Conservation (phyloP, 2,888 invertebrate species). For the Drosophila crucigera region DNA sequence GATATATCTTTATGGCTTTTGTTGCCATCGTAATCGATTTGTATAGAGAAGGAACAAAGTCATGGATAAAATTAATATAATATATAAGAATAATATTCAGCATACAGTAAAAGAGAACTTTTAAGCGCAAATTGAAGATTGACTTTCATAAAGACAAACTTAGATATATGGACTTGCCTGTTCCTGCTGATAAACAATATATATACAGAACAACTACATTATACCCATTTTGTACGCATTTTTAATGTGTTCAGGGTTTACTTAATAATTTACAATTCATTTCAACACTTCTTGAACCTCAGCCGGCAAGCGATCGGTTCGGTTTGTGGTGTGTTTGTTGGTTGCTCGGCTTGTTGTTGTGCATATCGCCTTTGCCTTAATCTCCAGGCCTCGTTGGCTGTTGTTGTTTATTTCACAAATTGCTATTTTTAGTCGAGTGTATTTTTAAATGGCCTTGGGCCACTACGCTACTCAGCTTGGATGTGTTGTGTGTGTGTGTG, state of each 20-base stretch:
- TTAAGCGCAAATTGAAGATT: background rate
- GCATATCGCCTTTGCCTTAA: slow-evolving; percentile 64
- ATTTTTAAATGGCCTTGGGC: slow-evolving; percentile 82
- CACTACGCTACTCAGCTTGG: slow-evolving; percentile 18
- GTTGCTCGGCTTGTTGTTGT: slow-evolving; percentile 41
- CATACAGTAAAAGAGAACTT: background rate
- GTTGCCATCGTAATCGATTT: background rate
- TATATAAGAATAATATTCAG: background rate
- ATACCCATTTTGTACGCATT: background rate
- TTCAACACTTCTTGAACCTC: slow-evolving; percentile 7
- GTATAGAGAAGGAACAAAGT: background rate
- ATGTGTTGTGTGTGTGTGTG: slow-evolving; percentile 22
- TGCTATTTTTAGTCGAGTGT: slow-evolving; percentile 79
- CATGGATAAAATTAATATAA: background rate
- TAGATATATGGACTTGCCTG: background rate
- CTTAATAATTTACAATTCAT: background rate
- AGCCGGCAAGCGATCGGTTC: slow-evolving; percentile 19
- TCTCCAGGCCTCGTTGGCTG: slow-evolving; percentile 44
- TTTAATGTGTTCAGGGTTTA: background rate
- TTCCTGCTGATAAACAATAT: background rate
- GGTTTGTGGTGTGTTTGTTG: slow-evolving; percentile 14
- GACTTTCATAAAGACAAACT: background rate
- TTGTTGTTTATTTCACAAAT: slow-evolving; percentile 40
- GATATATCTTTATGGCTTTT: background rate
- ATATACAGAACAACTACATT: background rate